Evolutionary conservation across 2,797 vertebrate species (phyloP).

Genomic region (Rhodeus uyekii): DNA sequence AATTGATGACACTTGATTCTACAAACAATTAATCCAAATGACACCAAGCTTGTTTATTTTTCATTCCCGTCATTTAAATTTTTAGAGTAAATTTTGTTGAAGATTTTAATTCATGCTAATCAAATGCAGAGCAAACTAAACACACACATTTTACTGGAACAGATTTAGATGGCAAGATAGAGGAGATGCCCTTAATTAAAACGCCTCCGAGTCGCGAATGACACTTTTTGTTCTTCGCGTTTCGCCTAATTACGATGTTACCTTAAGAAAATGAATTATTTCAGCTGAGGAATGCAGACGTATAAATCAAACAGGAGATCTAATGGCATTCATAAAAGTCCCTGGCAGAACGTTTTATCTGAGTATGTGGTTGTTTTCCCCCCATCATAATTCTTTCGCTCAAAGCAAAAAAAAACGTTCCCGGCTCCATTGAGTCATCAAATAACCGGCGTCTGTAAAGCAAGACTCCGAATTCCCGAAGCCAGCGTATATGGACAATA

Average conservation of each 20-base stretch:
- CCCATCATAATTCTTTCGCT: constrained; percentile 18
- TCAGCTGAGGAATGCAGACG: background rate
- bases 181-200: background rate
- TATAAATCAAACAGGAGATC: constrained; percentile 21
- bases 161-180: background rate
- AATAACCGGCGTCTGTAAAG: constrained; percentile 23
- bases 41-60: background rate
- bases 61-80: rapidly evolving
- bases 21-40: no score
- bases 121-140: background rate
- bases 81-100: no score
- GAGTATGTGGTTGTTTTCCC: constrained; percentile 20
- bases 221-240: background rate
- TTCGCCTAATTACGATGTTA: background rate
- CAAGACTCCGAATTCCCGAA: constrained; percentile 2
- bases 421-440: constrained; percentile 23
- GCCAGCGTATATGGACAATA: constrained; percentile 26
- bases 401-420: constrained; percentile 23
- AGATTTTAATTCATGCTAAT: background rate
- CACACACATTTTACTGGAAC: background rate
- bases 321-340: constrained; percentile 20
- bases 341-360: constrained; percentile 14
- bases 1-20: no score
- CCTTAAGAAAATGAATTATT: constrained; percentile 9
- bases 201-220: background rate